Percentiles rank a stretch among this genome's conserved stretches.
Evolutionary conservation across 2,113 vertebrate species (phyloP).

Genomic region (Silurus glanis): DNA sequence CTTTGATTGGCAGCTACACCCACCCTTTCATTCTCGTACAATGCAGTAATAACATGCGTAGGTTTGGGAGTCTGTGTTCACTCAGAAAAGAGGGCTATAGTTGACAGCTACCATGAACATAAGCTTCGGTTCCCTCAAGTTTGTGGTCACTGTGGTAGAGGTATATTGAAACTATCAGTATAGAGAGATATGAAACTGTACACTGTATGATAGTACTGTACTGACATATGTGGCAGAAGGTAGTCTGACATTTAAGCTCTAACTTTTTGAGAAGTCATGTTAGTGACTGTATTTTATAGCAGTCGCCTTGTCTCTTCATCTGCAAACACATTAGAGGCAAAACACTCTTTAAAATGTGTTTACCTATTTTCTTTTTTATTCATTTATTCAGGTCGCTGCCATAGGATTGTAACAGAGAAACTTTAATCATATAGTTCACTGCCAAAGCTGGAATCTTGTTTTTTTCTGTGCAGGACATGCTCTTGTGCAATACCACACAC

Average conservation of each 20-base stretch:
- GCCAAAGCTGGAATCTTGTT: conserved; percentile 33
- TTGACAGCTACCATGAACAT: conserved; percentile 52
- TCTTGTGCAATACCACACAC: conserved; percentile 77
- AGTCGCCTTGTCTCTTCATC: conserved; percentile 30
- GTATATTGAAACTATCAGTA: conserved; percentile 36
- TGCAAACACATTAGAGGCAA: conserved; percentile 35
- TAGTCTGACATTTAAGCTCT: conserved; percentile 19
- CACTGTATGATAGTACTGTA: not conserved
- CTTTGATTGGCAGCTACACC: conserved; percentile 59
- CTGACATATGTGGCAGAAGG: not conserved
- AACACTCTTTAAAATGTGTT: conserved; percentile 54
- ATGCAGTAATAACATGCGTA: conserved; percentile 38
- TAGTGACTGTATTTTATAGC: conserved; percentile 32
- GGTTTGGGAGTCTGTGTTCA: conserved; percentile 30
- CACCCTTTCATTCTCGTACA: conserved; percentile 60
- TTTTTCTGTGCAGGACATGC: conserved; percentile 20
- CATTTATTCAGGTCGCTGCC: conserved; percentile 65
- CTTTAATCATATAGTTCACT: not conserved
- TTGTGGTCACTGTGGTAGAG: conserved; percentile 30
- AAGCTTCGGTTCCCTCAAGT: conserved; percentile 47
- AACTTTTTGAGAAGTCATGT: conserved; percentile 63
- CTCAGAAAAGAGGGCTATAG: conserved; percentile 35
- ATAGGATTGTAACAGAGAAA: not conserved
- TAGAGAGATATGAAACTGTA: conserved; percentile 2
- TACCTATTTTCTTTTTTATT: conserved; percentile 52